These are phyloP conservation scores for Drosophila ananassae DNA, from an alignment of 1,140 invertebrate genomes.

Conservation along the genomic window DNA sequence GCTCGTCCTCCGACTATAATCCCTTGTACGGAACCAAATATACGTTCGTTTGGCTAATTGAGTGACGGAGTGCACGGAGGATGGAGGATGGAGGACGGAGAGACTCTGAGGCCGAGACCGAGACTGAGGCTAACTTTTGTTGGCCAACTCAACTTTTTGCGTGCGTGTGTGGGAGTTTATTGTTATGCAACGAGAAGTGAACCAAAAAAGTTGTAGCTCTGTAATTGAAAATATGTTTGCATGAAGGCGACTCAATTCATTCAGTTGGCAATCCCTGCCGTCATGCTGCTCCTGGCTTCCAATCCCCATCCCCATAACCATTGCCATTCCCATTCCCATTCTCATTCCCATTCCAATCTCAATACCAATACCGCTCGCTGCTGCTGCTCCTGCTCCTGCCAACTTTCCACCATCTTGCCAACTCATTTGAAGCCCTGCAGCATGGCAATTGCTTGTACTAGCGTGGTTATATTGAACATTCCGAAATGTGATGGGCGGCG, in stretches of 20 bases:
- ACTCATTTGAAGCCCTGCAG: slow-evolving; percentile 46
- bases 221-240: slow-evolving; percentile 56
- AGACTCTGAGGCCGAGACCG: too few species aligned
- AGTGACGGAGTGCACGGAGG: slow-evolving; percentile 27
- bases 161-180: slow-evolving; percentile 30
- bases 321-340: background rate
- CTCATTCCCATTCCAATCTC: background rate
- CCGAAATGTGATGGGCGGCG: slow-evolving; percentile 12
- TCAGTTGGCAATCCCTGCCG: slow-evolving; percentile 12
- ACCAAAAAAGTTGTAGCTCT: slow-evolving; percentile 43
- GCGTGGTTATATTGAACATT: slow-evolving; percentile 53
- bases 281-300: background rate
- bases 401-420: slow-evolving; percentile 50
- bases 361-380: background rate
- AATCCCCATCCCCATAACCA: slow-evolving; percentile 4
- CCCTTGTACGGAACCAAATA: slow-evolving; percentile 29
- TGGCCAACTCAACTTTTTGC: slow-evolving; percentile 25
- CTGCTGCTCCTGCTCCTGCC: background rate
- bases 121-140: slow-evolving; percentile 34
- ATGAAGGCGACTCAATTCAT: slow-evolving; percentile 50
- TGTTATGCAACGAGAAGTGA: slow-evolving; percentile 47
- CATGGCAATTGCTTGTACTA: slow-evolving; percentile 40
- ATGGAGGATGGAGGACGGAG: background rate
- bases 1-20: slow-evolving; percentile 12
- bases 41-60: slow-evolving; percentile 51